Evolutionary conservation across 2,797 vertebrate species (phyloP), one percentile per base, ranked within the genome.

Genomic region (Chloroceryle inda): DNA sequence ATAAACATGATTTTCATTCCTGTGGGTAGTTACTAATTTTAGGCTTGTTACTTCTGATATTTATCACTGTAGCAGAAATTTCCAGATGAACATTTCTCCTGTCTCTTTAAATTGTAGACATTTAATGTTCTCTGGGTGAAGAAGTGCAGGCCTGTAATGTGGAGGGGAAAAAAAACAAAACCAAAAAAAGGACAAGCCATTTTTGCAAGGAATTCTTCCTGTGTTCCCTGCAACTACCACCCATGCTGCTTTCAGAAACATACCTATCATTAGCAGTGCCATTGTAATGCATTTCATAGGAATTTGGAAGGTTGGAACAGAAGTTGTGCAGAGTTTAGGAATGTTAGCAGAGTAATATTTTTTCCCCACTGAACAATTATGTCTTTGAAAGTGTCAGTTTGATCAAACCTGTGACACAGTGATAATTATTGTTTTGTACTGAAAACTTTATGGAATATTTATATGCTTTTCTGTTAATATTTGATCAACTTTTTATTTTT

Each of bases 381-480:
- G 18, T 89, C 55, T 93, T 90, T 96, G 78, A 88, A 94, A 79
- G 6, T 5, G 0, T 59, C 55, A 90, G 59, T 97, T 95, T 95
- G 85, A 89, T 77, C 83, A 95, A 93, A 89, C 75, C 58, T 92
- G 53, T 94, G 72, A 42, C 44, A 81, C 38, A 63, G 49, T 71
- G 47, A 59, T 95, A 86, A 92, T 95, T 94, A 91, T 77, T 95
- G 91, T 64, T 95, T 94, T 80, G 67, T 84, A 31, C 78, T 94
- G 73, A 92, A 50, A 80, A 72, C 77, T 96, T 94, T 92, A 90
- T 95, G 53, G 91, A 94, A 91, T 95, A 94, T 94, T 95, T 95
- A 84, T 89, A 55, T 80, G 52, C 3, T 83, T 91, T 88, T 81
- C 66, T 78, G 62, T 94, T 97, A 91, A 94, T 96, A 95, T 91